Percentiles rank a stretch among this genome's conserved stretches.
Evolutionary conservation across 2,888 invertebrate genomes (phyloP).

Genomic region (Mellilla xanthometata): DNA sequence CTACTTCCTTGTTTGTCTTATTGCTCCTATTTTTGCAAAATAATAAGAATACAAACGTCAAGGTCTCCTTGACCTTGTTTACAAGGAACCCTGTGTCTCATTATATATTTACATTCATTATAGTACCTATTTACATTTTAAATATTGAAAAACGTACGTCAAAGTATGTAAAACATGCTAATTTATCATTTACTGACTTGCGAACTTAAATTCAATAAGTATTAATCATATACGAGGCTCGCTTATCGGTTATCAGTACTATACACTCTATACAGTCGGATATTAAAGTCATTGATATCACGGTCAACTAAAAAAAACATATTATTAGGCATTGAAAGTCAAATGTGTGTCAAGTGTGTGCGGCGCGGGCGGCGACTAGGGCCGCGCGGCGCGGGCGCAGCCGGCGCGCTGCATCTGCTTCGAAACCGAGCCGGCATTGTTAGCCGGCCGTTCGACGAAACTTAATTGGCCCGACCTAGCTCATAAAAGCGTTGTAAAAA

Average conservation of each 20-base stretch:
- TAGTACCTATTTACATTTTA: constrained; percentile 42
- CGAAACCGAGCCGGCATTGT: constrained; percentile 59
- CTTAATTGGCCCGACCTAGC: constrained; percentile 80
- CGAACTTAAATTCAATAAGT: constrained; percentile 2
- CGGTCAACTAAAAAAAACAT: constrained; percentile 50
- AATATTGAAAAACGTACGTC: constrained; percentile 12
- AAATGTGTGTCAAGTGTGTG: constrained; percentile 76
- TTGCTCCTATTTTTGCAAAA: constrained; percentile 67
- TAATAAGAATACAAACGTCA: constrained; percentile 65
- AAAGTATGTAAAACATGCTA: constrained; percentile 1
- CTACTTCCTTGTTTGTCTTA: constrained; percentile 74
- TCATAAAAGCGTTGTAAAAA: constrained; percentile 80
- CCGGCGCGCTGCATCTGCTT: constrained; percentile 51
- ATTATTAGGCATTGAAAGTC: constrained; percentile 65
- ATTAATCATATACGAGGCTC: background rate
- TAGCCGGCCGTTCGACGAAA: constrained; percentile 61
- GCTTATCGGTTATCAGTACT: constrained; percentile 4
- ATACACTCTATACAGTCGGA: constrained; percentile 26
- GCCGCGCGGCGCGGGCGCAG: constrained; percentile 34
- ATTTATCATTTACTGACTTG: constrained; percentile 9
- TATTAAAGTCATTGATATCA: constrained; percentile 36
- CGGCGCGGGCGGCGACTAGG: constrained; percentile 42
- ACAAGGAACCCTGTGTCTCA: constrained; percentile 66
- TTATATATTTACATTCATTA: constrained; percentile 52
- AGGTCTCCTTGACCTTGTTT: constrained; percentile 74